phyloP scores from a whole-genome alignment of 1,140 invertebrate genomes.

The Protaetia brevitarsis region DNA sequence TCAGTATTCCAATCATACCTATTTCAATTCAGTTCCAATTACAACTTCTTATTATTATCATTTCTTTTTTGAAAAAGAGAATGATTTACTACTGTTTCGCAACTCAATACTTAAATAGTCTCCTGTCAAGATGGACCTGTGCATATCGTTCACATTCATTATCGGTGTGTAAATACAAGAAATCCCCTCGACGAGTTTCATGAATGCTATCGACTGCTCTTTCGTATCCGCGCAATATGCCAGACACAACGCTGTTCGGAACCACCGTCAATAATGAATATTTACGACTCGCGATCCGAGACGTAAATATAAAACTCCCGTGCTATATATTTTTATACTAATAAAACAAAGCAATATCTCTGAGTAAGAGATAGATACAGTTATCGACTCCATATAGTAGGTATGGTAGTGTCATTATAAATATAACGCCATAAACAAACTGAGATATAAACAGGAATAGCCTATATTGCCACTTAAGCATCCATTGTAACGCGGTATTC shows the following conservation, averaged over 20 bases:
- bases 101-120: no score
- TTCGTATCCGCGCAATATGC: not conserved
- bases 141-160: no score
- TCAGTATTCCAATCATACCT: no score
- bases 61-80: no score
- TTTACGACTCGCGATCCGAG: conserved; percentile 5
- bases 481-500: not conserved
- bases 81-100: no score
- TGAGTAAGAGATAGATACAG: not conserved
- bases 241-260: not conserved
- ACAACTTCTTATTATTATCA: no score
- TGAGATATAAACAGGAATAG: conserved; percentile 19
- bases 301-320: conserved; percentile 11
- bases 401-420: not conserved
- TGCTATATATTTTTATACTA: not conserved
- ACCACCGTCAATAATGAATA: conserved; percentile 15
- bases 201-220: conserved; percentile 2
- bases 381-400: conserved; percentile 3
- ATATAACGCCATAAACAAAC: conserved; percentile 10
- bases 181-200: not conserved
- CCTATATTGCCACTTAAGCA: conserved; percentile 18
- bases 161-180: not conserved
- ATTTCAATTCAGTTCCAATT: no score
- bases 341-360: conserved; percentile 14
- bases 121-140: no score